Conservation (phyloP, 2,888 invertebrate genomes). For the Drosophila mimetica region DNA sequence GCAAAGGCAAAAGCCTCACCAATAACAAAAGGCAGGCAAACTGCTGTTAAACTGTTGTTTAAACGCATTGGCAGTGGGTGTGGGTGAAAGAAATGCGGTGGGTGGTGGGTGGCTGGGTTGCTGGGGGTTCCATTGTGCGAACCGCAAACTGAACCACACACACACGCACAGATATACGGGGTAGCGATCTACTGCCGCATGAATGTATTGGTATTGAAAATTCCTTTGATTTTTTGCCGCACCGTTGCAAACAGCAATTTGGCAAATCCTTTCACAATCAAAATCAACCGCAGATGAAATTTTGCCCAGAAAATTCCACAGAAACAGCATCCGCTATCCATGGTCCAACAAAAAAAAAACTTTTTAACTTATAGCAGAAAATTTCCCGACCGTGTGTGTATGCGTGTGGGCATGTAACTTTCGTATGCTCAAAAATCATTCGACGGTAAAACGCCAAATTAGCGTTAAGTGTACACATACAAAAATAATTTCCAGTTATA, state of each 20-base stretch:
- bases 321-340: constrained; percentile 29
- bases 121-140: constrained; percentile 60
- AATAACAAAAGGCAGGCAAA: constrained; percentile 77
- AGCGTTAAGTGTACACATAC: constrained; percentile 67
- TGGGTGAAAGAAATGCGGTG: constrained; percentile 8
- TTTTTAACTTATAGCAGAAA: constrained; percentile 29
- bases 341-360: constrained; percentile 33
- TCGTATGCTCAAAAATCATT: constrained; percentile 62
- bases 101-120: not conserved
- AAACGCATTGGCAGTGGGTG: constrained; percentile 66
- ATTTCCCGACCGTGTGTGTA: constrained; percentile 13
- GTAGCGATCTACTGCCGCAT: constrained; percentile 34
- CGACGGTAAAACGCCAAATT: constrained; percentile 73
- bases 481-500: not conserved
- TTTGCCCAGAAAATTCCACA: constrained; percentile 68
- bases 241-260: constrained; percentile 82
- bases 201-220: constrained; percentile 77
- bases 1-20: constrained; percentile 73
- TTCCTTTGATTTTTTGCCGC: constrained; percentile 80
- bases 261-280: constrained; percentile 83
- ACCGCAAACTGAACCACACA: constrained; percentile 67
- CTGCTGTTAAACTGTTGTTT: constrained; percentile 79
- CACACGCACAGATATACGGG: constrained; percentile 26
- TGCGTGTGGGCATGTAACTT: constrained; percentile 22
- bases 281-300: constrained; percentile 83